These are phyloP conservation scores for Rhinogobio ventralis DNA, from an alignment of 2,797 vertebrate species.

Conservation along the genomic window DNA sequence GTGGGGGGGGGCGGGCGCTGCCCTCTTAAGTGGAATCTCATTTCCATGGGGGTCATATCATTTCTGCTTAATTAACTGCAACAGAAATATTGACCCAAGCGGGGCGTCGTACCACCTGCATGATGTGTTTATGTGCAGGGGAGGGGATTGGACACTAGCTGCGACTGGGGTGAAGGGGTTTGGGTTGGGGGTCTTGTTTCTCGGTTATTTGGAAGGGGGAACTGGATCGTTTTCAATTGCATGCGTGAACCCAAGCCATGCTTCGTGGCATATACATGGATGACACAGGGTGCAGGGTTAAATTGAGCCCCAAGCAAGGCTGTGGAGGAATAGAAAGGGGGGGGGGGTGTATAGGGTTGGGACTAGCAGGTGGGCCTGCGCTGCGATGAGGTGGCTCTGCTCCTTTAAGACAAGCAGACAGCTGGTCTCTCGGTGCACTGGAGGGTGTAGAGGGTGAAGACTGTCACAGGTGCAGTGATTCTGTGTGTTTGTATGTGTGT, in stretches of 20 bases:
- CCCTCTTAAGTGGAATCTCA: constrained; percentile 63
- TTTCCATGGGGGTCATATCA: constrained; percentile 71
- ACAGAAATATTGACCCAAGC: constrained; percentile 83
- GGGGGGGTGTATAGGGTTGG: constrained; percentile 25
- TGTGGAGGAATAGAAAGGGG: constrained; percentile 39
- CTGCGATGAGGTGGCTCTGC: constrained; percentile 62
- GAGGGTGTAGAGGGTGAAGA: constrained; percentile 64
- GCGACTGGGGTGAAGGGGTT: constrained; percentile 10
- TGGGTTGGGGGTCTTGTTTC: constrained; percentile 56
- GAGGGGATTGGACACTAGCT: constrained; percentile 36
- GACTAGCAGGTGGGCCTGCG: constrained; percentile 54
- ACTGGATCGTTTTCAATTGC: constrained; percentile 55
- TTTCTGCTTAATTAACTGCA: constrained; percentile 80
- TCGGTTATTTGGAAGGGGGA: constrained; percentile 49
- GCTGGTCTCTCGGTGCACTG: constrained; percentile 74
- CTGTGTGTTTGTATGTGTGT: constrained; percentile 36
- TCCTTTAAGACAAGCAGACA: constrained; percentile 70
- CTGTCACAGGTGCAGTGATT: constrained; percentile 73
- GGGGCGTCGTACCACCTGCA: constrained; percentile 68
- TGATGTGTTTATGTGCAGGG: constrained; percentile 78
- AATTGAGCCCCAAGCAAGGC: constrained; percentile 50
- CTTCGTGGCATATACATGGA: constrained; percentile 51
- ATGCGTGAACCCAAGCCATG: constrained; percentile 48
- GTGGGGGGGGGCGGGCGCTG: neutral
- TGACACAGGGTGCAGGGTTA: constrained; percentile 53